These are phyloP conservation scores for Hydrozoanthus tunicans DNA, from an alignment of 64 coral and sea anemone species.

Conservation along the genomic window DNA sequence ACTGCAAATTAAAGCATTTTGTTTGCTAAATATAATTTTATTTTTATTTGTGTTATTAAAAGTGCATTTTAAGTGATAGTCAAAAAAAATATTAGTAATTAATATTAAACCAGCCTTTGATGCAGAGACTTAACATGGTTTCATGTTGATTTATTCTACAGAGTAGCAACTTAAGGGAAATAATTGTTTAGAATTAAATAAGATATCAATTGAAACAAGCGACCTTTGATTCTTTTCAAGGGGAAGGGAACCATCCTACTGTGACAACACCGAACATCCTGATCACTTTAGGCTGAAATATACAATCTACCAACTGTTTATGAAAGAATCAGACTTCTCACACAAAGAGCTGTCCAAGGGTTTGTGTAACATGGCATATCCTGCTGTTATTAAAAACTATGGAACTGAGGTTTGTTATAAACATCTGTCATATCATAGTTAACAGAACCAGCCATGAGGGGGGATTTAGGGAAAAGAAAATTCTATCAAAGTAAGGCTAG, in stretches of 20 bases:
- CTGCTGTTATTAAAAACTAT: constrained; percentile 75
- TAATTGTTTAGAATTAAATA: too few species aligned
- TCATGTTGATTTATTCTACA: too few species aligned
- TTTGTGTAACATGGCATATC: constrained; percentile 84
- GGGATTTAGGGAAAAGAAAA: too few species aligned
- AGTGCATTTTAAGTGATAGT: too few species aligned
- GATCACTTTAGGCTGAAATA: constrained; percentile 84
- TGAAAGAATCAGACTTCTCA: constrained; percentile 77
- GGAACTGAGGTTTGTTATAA: constrained; percentile 72
- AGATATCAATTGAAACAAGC: too few species aligned
- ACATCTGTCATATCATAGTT: too few species aligned
- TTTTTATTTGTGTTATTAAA: not conserved
- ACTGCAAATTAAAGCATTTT: not conserved
- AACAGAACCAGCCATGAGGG: too few species aligned
- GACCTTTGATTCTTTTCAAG: not conserved
- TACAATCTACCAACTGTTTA: constrained; percentile 84
- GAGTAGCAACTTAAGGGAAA: too few species aligned
- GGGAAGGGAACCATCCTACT: not conserved
- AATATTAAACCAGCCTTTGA: not conserved
- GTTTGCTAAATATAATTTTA: not conserved
- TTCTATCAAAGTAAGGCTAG: too few species aligned
- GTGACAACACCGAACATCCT: constrained; percentile 34
- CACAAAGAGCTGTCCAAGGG: constrained; percentile 70
- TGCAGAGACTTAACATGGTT: not conserved
- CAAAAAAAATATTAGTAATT: too few species aligned